Evolutionary conservation across 2,113 vertebrate species (phyloP), one percentile per base, ranked within the genome.

Genomic region (Shinisaurus crocodilurus): DNA sequence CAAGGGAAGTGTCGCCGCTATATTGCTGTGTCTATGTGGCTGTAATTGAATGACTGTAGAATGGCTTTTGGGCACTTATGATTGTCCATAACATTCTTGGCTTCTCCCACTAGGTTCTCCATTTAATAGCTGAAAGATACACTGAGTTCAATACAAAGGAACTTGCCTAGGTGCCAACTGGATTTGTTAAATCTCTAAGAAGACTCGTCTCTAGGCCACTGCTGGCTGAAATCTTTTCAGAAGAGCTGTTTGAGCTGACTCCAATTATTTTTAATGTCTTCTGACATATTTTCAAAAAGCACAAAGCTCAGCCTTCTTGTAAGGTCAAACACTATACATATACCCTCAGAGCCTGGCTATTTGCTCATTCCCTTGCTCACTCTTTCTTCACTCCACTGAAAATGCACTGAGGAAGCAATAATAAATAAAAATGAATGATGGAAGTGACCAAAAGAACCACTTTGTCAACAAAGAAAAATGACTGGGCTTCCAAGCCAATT

Each of bases 181-280:
- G 70, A 48, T 91, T 27, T n/a, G 40, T 70, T 75, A 89, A 45
- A 80, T 50, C 32, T 89, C 65, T 60, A 88, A 88, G 45, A 82
- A 77, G n/a, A 87, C 1, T 79, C 65, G 87, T 92, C 34, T 91
- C 9, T 57, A 69, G 70, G 45, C 23, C 45, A 72, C 34, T 85
- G 67, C 83, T 76, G 86, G 82, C 50, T 72, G 82, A 57, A 74
- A 90, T 85, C 25, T 85, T 87, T 90, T 85, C 18, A 86, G 88
- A 83, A 63, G 45, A 87, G 87, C 87, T 45, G 88, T 65, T 45
- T 32, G 93, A 60, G 45, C 90, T 86, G 72, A 87, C 87, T 93
- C 74, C 74, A 85, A 90, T 91, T 91, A 74, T 84, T 91, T 77
- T 79, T 85, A 82, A 72, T 60, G 25, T 40, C 34, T 89, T 90